phyloP scores from a whole-genome alignment of 2,113 vertebrate species.

The Rhodinocichla rosea region DNA sequence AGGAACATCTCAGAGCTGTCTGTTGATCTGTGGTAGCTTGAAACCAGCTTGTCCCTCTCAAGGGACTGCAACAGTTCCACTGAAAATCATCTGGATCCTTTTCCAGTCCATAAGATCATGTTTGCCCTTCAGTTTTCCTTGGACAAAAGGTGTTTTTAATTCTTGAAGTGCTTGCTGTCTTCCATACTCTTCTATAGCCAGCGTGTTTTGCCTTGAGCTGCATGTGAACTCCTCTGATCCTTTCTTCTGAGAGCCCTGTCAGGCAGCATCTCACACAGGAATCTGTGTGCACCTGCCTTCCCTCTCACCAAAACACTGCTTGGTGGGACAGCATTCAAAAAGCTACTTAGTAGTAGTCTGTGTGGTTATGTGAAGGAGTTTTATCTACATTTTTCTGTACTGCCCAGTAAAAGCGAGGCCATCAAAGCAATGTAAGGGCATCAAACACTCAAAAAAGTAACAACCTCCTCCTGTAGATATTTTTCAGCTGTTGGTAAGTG shows the following conservation, averaged over 20 bases:
- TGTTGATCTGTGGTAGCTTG: neutral
- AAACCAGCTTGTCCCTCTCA: neutral
- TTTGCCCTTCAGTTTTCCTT: neutral
- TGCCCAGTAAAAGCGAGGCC: neutral
- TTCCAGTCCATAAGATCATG: neutral
- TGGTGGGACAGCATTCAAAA: neutral
- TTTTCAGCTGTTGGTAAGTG: neutral
- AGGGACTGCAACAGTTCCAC: neutral
- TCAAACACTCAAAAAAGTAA: neutral
- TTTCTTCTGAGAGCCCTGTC: neutral
- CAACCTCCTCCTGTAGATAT: rapidly evolving
- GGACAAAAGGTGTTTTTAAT: neutral
- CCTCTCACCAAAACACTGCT: neutral
- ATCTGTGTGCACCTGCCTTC: neutral
- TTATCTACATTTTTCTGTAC: neutral
- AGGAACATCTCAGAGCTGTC: neutral
- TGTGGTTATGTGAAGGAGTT: neutral
- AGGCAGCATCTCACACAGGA: neutral
- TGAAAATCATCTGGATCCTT: neutral
- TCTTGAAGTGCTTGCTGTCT: neutral
- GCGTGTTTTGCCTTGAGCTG: neutral
- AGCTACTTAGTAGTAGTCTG: neutral
- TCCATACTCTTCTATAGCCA: neutral
- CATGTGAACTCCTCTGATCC: neutral
- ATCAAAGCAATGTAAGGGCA: neutral